Evolutionary conservation across 1,140 invertebrate species (phyloP).

Genomic region (Ectropis grisescens): DNA sequence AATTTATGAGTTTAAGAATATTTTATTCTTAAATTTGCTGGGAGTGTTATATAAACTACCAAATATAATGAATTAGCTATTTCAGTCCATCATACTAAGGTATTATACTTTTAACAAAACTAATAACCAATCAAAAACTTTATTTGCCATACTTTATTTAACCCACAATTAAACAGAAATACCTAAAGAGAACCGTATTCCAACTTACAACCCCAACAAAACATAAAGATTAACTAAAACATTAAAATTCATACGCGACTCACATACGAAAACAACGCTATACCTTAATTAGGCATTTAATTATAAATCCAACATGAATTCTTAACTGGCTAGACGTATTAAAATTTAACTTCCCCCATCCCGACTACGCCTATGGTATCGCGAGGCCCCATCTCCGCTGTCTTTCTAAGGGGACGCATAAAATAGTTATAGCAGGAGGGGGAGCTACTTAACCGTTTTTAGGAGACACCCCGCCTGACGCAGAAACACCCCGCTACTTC

Average conservation of each 20-base stretch:
- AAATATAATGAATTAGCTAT: no score
- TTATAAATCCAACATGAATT: constrained; percentile 64
- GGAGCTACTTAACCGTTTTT: constrained; percentile 69
- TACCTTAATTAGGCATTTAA: constrained; percentile 59
- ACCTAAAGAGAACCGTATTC: no score
- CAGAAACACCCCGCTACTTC: constrained; percentile 46
- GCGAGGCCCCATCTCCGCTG: constrained; percentile 51
- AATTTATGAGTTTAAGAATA: no score
- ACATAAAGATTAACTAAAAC: constrained; percentile 16
- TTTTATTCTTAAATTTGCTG: no score
- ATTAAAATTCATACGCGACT: constrained; percentile 26
- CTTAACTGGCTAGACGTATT: constrained; percentile 60
- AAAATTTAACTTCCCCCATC: constrained; percentile 57
- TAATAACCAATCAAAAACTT: no score
- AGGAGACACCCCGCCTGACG: constrained; percentile 57
- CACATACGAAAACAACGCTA: constrained; percentile 32
- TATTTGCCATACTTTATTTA: no score
- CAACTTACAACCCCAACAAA: constrained; percentile 12
- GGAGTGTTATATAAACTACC: no score
- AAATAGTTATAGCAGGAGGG: constrained; percentile 67
- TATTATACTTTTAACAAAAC: no score
- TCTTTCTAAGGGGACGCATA: constrained; percentile 68
- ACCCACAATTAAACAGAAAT: no score
- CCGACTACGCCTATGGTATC: constrained; percentile 45
- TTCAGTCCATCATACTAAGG: no score